Base-by-base conservation (phyloP, 2,888 invertebrate genomes). In the Pogonocherus hispidulus region DNA sequence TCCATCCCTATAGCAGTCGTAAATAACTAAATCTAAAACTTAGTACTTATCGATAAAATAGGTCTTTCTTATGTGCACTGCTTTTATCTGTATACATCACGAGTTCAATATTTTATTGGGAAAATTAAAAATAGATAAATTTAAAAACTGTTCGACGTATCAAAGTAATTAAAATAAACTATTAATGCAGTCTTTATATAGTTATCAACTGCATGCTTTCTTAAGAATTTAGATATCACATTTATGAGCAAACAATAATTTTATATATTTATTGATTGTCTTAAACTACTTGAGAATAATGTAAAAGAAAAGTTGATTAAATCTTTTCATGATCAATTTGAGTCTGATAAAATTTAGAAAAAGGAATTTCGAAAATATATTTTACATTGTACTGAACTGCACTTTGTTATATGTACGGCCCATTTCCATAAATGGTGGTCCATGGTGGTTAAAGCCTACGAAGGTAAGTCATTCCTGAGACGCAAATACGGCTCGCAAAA, bases 31-130 rank as follows among this genome's bases (percentile, higher is more conserved):
- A 44, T 46, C 14, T 14, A 8, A 46, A 18, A 46, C 22, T 46
- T 23, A 46, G 44, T 46, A 46, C 22, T 23, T 23, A 51, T 22
- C 23, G 22, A 57, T 57, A 57, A 57, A 44, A 19, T 23, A 41
- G 4, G 22, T 57, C 23, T 20, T 27, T 46, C 16, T 27, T n/a
- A 11, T 23, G 14, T 27, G 18, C 27, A 52, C 8, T 35, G 11
- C n/a, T 9, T 16, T 52, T 41, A 41, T 41, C 19, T 14, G 32
- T 18, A 52, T 52, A 18, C 14, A 32, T 52, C 52, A 52, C 14
- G 6, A 5, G 5, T 5, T 51, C 14, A 51, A 22, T 23, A n/a
- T 20, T 51, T 51, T 22, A 51, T 51, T 4, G 22, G 22, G 6
- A 22, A 2, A 49, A 49, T 49, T 49, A 49, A 51, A 23, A 51